Conservation (phyloP, 2,888 invertebrate species). For the Meiosimyza platycephala region DNA sequence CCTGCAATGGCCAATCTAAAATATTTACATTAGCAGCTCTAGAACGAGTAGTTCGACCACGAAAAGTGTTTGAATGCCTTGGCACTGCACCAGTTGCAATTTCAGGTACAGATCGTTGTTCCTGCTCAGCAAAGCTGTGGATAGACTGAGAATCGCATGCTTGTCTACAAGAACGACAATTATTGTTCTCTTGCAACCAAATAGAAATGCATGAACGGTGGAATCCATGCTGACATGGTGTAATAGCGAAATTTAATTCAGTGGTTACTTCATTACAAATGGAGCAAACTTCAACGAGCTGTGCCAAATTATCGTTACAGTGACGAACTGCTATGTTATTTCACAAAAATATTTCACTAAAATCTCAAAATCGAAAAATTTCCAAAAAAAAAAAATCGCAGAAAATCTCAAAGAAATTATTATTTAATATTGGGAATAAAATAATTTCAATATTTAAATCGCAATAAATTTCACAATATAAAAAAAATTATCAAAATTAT, state of each 20-base stretch:
- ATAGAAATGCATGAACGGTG: not conserved
- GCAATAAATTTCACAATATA: too few relatives aligned
- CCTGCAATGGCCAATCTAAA: not conserved
- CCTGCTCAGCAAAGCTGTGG: not conserved
- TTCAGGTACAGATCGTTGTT: not conserved
- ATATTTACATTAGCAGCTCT: not conserved
- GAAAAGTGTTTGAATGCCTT: not conserved
- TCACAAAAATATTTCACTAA: too few relatives aligned
- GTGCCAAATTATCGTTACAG: too few relatives aligned
- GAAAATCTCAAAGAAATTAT: too few relatives aligned
- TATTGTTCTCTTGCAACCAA: slow-evolving; percentile 2
- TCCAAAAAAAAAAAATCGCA: too few relatives aligned
- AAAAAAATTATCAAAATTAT: too few relatives aligned
- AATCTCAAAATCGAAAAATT: too few relatives aligned
- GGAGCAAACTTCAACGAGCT: too few relatives aligned
- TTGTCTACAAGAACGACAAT: not conserved
- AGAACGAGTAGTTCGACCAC: not conserved
- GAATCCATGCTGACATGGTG: not conserved
- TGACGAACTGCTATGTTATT: too few relatives aligned
- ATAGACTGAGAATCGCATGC: not conserved
- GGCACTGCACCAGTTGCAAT: not conserved
- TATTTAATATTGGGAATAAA: too few relatives aligned
- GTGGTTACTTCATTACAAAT: too few relatives aligned
- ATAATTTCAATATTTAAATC: too few relatives aligned
- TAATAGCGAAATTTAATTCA: not conserved